These are phyloP conservation scores for Timema podura DNA, from an alignment of 2,888 invertebrate genomes.

Conservation along the genomic window DNA sequence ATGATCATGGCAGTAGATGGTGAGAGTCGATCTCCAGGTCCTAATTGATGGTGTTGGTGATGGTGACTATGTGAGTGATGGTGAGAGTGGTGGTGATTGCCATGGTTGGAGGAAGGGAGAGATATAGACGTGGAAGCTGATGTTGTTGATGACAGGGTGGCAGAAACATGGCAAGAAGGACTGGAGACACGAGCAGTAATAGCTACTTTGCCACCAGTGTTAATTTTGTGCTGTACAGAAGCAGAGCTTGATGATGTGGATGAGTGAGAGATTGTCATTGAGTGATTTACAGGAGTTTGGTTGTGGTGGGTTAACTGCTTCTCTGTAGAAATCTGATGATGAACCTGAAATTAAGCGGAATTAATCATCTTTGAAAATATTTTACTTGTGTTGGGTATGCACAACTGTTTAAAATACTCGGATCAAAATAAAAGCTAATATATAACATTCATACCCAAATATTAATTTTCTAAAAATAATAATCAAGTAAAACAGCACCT, in stretches of 20 bases:
- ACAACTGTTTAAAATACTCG: too few species aligned
- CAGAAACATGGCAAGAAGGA: constrained; percentile 50
- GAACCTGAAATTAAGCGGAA: constrained; percentile 14
- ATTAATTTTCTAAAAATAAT: too few species aligned
- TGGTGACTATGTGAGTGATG: constrained; percentile 29
- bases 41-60: constrained; percentile 24
- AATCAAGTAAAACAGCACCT: too few species aligned
- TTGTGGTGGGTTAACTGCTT: constrained; percentile 21
- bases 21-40: constrained; percentile 16
- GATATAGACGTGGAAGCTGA: constrained; percentile 49
- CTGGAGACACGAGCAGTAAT: constrained; percentile 21
- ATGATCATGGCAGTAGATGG: constrained; percentile 17
- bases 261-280: constrained; percentile 62
- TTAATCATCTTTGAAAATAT: too few species aligned
- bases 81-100: constrained; percentile 57
- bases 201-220: constrained; percentile 40
- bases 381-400: too few species aligned
- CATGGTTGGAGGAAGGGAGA: constrained; percentile 52
- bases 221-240: constrained; percentile 60
- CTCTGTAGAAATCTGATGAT: constrained; percentile 28
- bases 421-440: too few species aligned
- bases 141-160: constrained; percentile 50
- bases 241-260: constrained; percentile 63
- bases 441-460: too few species aligned
- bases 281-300: constrained; percentile 21